Evolutionary conservation across 2,888 invertebrate genomes (phyloP).

Genomic region (Lasioglossum leucozonium): DNA sequence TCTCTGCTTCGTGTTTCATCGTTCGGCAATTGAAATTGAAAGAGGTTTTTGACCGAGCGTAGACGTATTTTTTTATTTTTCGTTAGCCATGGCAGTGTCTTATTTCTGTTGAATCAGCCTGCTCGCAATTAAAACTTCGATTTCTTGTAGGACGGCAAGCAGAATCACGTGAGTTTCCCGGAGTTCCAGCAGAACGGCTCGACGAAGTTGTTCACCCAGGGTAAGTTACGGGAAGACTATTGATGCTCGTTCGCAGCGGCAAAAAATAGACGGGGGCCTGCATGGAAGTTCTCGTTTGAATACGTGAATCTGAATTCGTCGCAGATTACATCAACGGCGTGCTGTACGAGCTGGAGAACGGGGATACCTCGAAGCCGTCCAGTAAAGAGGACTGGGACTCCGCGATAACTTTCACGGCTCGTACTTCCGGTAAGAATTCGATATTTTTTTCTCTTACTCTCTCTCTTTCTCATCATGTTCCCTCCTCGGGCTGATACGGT

Average conservation of each 20-base stretch:
- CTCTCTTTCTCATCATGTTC: not conserved
- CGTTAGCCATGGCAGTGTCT: not conserved
- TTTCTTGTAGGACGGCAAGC: slow-evolving; percentile 90
- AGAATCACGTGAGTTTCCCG: slow-evolving; percentile 95
- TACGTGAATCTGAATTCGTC: slow-evolving; percentile 53
- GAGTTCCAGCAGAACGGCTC: slow-evolving; percentile 96
- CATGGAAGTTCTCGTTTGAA: slow-evolving; percentile 27
- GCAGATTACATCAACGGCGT: slow-evolving; percentile 95
- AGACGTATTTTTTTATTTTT: not conserved
- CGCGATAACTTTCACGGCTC: slow-evolving; percentile 95
- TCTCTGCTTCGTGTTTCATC: not conserved
- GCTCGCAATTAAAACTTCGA: slow-evolving; percentile 24
- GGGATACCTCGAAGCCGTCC: slow-evolving; percentile 86
- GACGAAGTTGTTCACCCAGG: slow-evolving; percentile 94
- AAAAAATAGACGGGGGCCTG: not conserved
- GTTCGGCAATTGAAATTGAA: not conserved
- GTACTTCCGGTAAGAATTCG: slow-evolving; percentile 91
- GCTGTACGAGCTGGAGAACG: slow-evolving; percentile 88
- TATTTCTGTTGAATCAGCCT: not conserved
- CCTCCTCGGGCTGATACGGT: not conserved
- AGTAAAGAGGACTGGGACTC: slow-evolving; percentile 92
- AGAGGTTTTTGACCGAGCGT: not conserved
- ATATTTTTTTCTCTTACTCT: not conserved
- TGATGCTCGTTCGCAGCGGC: slow-evolving; percentile 20
- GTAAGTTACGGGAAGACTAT: slow-evolving; percentile 84